Evolutionary conservation across 2,113 vertebrate genomes (phyloP), one percentile per base, ranked within the genome.

Genomic region (Sander vitreus): DNA sequence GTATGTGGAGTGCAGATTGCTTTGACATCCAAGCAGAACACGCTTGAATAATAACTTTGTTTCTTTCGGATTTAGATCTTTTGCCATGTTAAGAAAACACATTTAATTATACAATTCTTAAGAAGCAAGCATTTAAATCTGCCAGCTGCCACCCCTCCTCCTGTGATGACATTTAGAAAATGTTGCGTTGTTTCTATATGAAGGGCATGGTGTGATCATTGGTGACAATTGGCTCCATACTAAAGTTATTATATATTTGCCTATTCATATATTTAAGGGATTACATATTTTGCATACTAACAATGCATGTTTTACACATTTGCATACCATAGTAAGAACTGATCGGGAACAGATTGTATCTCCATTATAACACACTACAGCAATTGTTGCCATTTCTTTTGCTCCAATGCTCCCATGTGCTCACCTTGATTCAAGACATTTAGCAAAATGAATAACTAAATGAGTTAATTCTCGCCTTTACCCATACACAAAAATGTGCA

Each of bases 261-360:
- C 76, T 89, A 76, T 89, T 84, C 84, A 78, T 84, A 74, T 82
- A 47, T 78, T 77, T 76, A 30, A 65, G 75, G 58, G 85, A 85
- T 76, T 68, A 51, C 70, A 88, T 11, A 11, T 43, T 92, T 90
- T 90, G 78, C 91, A 86, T 92, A 76, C 63, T 70, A 89, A 85
- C 73, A 84, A 89, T 68, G 78, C 55, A 84, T 81, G 73, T 80
- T 71, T 90, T 51, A 85, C 68, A 55, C 77, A 81, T 92, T 88
- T 90, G 87, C 87, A 89, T 88, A 75, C 21, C 39, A 83, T 81
- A 72, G 73, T 83, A 78, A 78, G 73, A 83, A 45, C 76, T 43
- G 87, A 69, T 76, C 86, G 53, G 74, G 30, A 48, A 18, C 72
- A 7, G 84, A 79, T 69, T 53, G 62, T 47, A 45, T 82, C 78